Evolutionary conservation across 2,888 invertebrate genomes (phyloP).

Genomic region (Himalopsyche kuldschensis): DNA sequence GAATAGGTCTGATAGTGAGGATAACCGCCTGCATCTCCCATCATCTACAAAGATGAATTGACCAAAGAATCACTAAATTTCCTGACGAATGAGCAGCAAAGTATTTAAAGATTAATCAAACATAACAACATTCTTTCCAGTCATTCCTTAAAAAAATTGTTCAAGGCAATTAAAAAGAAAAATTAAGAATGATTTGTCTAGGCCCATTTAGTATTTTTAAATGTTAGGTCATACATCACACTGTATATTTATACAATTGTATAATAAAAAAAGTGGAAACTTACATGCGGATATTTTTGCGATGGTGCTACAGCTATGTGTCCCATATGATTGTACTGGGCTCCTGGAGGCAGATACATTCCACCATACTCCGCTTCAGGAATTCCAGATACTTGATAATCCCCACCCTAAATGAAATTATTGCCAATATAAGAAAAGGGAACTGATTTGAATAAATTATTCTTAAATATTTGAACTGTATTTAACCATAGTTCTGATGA

Average conservation of each 20-base stretch:
- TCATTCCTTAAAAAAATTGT: too few relatives aligned
- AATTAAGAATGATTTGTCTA: too few relatives aligned
- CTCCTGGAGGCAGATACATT: conserved; percentile 57
- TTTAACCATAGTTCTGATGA: not conserved
- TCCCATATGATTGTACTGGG: conserved; percentile 59
- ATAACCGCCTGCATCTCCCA: conserved; percentile 38
- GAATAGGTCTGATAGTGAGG: conserved; percentile 55
- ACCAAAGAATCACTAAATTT: not conserved
- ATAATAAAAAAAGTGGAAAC: conserved; percentile 34
- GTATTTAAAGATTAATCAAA: too few relatives aligned
- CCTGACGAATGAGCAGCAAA: too few relatives aligned
- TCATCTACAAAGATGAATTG: conserved; percentile 28
- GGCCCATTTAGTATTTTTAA: too few relatives aligned
- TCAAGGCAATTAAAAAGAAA: too few relatives aligned
- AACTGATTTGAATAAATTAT: not conserved
- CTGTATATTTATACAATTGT: not conserved
- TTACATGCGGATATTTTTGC: conserved; percentile 59
- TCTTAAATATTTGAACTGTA: not conserved
- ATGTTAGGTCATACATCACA: too few relatives aligned
- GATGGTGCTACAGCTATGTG: conserved; percentile 60
- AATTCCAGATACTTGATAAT: conserved; percentile 37
- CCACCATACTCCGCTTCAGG: conserved; percentile 53
- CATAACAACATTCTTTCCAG: too few relatives aligned
- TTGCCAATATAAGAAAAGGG: not conserved
- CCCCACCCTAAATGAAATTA: conserved; percentile 28